A percentile compares a stretch with the other conserved stretches of the same genome.
Conservation (phyloP, 2,888 invertebrate genomes). For the Drosophila pseudotakahashii region DNA sequence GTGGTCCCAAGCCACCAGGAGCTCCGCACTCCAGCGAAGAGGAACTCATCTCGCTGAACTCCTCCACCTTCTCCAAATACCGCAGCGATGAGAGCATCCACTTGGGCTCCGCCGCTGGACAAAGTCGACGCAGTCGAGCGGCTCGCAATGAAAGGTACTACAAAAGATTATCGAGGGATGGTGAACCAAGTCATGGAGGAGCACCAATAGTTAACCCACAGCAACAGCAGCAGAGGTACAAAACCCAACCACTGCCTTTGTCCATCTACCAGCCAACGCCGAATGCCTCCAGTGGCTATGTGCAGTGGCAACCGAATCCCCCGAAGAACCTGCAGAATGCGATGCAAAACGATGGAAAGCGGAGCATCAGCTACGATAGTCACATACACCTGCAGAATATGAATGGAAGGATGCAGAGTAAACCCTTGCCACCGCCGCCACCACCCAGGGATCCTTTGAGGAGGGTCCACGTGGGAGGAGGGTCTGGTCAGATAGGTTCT, state of each 20-base stretch:
- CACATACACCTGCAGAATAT: conserved; percentile 82
- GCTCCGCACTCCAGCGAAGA: conserved; percentile 81
- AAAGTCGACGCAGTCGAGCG: conserved; percentile 88
- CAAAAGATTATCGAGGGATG: conserved; percentile 90
- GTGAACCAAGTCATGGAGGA: conserved; percentile 85
- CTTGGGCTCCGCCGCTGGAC: conserved; percentile 82
- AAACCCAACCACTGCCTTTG: conserved; percentile 83
- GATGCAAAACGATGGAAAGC: conserved; percentile 77
- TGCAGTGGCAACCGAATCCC: conserved; percentile 74
- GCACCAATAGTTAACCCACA: conserved; percentile 80
- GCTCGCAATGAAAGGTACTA: conserved; percentile 93
- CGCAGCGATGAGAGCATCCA: conserved; percentile 89
- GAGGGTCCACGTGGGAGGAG: conserved; percentile 84
- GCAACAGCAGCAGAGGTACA: conserved; percentile 85
- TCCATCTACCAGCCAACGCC: conserved; percentile 83
- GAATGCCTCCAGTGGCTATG: conserved; percentile 60
- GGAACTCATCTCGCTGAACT: conserved; percentile 87
- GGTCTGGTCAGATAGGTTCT: conserved; percentile 52
- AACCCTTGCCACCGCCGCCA: conserved; percentile 89
- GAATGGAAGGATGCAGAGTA: conserved; percentile 67
- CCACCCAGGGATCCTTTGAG: conserved; percentile 91
- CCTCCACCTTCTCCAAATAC: conserved; percentile 88
- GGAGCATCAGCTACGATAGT: conserved; percentile 84
- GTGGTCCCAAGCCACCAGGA: conserved; percentile 53
- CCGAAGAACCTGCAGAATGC: conserved; percentile 77